A percentile compares a stretch with the other conserved stretches of the same genome.
phyloP scores from a whole-genome alignment of 2,888 invertebrate genomes.

The Drosophila suboccidentalis region DNA sequence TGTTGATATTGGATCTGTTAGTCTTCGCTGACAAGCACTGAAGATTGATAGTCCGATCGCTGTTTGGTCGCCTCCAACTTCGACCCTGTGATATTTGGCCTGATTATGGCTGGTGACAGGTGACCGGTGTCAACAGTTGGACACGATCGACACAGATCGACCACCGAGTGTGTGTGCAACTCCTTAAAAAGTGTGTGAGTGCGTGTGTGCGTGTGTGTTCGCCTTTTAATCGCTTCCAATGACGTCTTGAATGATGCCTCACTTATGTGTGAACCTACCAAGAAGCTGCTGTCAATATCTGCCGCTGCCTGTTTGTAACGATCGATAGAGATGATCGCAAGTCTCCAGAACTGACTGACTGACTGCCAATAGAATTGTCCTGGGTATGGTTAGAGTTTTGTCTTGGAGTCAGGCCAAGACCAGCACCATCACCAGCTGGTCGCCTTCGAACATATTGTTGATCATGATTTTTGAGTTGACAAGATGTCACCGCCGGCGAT shows the following conservation, averaged over 20 bases:
- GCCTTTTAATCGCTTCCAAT: slow-evolving; percentile 74
- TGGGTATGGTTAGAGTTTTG: slow-evolving; percentile 13
- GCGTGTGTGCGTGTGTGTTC: slow-evolving; percentile 52
- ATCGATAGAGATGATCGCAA: slow-evolving; percentile 76
- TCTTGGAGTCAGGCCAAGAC: neutral
- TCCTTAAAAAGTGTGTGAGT: slow-evolving; percentile 68
- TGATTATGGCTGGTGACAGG: slow-evolving; percentile 72
- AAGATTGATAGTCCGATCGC: slow-evolving; percentile 47
- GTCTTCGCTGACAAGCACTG: slow-evolving; percentile 33
- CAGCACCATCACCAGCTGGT: neutral
- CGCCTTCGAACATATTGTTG: slow-evolving; percentile 69
- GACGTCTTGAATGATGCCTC: slow-evolving; percentile 78
- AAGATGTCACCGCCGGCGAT: slow-evolving; percentile 79
- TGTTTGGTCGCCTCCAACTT: slow-evolving; percentile 41
- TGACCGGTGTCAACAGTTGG: slow-evolving; percentile 44
- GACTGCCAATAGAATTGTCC: slow-evolving; percentile 70
- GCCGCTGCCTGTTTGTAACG: slow-evolving; percentile 71
- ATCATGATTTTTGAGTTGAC: slow-evolving; percentile 82
- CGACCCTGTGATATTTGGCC: slow-evolving; percentile 54
- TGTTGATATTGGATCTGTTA: slow-evolving; percentile 54
- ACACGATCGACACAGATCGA: slow-evolving; percentile 42
- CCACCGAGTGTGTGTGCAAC: slow-evolving; percentile 47
- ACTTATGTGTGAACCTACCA: slow-evolving; percentile 81
- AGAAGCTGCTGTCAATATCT: slow-evolving; percentile 78
- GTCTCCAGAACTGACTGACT: slow-evolving; percentile 9